Percentiles rank a stretch among this genome's conserved stretches.
Evolutionary conservation across 2,797 vertebrate genomes (phyloP).

Genomic region (Huso huso): DNA sequence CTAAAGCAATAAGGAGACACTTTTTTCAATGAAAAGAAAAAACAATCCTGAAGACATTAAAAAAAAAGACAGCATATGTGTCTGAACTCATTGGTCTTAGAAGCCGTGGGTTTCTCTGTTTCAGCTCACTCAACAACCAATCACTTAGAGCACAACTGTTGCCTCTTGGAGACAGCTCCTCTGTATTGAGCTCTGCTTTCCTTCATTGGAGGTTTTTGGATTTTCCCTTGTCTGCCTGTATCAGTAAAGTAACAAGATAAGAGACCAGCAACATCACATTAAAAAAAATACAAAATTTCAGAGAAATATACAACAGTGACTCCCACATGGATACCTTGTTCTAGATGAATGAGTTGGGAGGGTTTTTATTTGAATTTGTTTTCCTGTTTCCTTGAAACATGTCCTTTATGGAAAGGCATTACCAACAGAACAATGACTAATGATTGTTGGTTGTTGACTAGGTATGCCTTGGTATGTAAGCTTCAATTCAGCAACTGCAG

Average conservation of each 20-base stretch:
- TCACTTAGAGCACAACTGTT: constrained; percentile 38
- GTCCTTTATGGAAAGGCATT: constrained; percentile 20
- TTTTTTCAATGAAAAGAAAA: neutral
- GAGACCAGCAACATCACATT: constrained; percentile 18
- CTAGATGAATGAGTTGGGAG: neutral
- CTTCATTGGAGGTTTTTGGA: constrained; percentile 28
- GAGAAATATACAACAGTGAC: constrained; percentile 20
- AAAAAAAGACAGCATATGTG: constrained; percentile 26
- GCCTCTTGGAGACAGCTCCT: constrained; percentile 33
- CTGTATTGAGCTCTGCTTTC: constrained; percentile 36
- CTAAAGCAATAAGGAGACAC: neutral
- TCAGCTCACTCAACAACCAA: constrained; percentile 38
- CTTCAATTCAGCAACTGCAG: constrained; percentile 4
- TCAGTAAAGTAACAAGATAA: constrained; percentile 30
- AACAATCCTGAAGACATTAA: constrained; percentile 25
- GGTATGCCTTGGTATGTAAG: constrained; percentile 15
- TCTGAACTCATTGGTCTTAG: constrained; percentile 36
- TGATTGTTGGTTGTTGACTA: constrained; percentile 19
- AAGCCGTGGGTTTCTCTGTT: constrained; percentile 35
- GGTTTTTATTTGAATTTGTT: constrained; percentile 12
- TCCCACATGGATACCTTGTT: constrained; percentile 23
- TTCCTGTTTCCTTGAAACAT: constrained; percentile 19
- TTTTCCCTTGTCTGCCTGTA: constrained; percentile 19
- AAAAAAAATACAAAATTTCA: constrained; percentile 16
- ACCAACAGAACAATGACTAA: constrained; percentile 19